These are phyloP conservation scores for Drosophila tropicalis DNA, from an alignment of 1,140 invertebrate genomes.

Conservation along the genomic window DNA sequence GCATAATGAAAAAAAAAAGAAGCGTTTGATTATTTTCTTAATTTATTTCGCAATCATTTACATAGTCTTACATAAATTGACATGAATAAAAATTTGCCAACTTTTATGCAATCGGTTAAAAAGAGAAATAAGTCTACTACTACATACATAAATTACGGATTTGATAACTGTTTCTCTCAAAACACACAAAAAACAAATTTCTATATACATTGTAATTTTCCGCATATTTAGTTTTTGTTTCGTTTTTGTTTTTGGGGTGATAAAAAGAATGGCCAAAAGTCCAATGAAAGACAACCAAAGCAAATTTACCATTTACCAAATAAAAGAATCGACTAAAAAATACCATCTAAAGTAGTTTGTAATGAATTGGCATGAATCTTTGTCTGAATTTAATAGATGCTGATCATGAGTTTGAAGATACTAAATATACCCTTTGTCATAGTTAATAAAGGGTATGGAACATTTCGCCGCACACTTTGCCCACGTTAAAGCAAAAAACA, in stretches of 20 bases:
- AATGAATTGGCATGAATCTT: too few relatives aligned
- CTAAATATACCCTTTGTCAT: not conserved
- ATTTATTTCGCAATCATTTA: slow-evolving; percentile 1
- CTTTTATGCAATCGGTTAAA: slow-evolving; percentile 16
- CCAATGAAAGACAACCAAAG: slow-evolving; percentile 24
- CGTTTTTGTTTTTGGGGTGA: slow-evolving; percentile 20
- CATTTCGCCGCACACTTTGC: slow-evolving; percentile 1
- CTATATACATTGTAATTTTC: slow-evolving; percentile 39
- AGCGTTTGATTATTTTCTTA: not conserved
- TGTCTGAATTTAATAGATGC: too few relatives aligned
- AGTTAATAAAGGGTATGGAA: not conserved
- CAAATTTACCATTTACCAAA: slow-evolving; percentile 15
- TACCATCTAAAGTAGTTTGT: not conserved
- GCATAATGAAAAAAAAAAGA: not conserved
- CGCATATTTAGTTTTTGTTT: slow-evolving; percentile 30
- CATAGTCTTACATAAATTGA: not conserved
- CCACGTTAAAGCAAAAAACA: slow-evolving; percentile 5
- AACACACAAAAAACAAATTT: slow-evolving; percentile 13
- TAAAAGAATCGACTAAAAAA: not conserved
- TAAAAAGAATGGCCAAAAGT: slow-evolving; percentile 32
- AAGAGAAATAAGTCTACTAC: not conserved
- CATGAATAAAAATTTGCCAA: slow-evolving; percentile 10
- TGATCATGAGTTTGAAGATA: too few relatives aligned
- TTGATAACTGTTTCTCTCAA: slow-evolving; percentile 26
- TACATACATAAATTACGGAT: slow-evolving; percentile 22